A percentile compares a stretch with the other conserved stretches of the same genome.
These are phyloP conservation scores for Pao palembangensis DNA, from an alignment of 2,113 vertebrate genomes.

Conservation along the genomic window DNA sequence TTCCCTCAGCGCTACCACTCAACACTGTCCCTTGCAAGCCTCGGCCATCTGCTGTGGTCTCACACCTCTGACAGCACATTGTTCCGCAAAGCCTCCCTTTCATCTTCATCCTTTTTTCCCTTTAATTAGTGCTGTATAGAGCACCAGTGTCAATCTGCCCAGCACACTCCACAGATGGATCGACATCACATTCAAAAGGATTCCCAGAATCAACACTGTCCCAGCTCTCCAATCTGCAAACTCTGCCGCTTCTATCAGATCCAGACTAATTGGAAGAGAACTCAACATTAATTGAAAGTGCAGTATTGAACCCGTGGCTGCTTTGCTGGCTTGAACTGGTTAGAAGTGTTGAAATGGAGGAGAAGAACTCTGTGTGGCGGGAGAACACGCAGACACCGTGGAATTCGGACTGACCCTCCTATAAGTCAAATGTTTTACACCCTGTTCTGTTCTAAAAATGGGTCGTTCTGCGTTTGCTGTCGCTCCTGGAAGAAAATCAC, in stretches of 20 bases:
- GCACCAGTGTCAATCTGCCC: slow-evolving; percentile 30
- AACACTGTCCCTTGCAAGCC: slow-evolving; percentile 28
- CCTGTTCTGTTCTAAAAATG: too few species aligned
- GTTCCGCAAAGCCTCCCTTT: slow-evolving; percentile 33
- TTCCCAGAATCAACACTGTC: slow-evolving; percentile 22
- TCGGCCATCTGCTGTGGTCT: slow-evolving; percentile 60
- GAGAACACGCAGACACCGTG: slow-evolving; percentile 1
- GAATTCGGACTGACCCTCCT: neutral
- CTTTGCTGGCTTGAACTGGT: slow-evolving; percentile 21
- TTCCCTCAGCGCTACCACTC: slow-evolving; percentile 12
- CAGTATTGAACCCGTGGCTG: slow-evolving; percentile 55
- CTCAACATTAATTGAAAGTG: slow-evolving; percentile 51
- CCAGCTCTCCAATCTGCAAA: slow-evolving; percentile 27
- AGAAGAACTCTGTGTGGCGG: neutral
- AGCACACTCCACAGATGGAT: slow-evolving; percentile 42
- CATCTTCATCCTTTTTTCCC: slow-evolving; percentile 29
- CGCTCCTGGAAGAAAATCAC: too few species aligned
- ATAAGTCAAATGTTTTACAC: neutral
- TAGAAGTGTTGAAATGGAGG: slow-evolving; percentile 4
- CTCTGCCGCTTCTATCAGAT: slow-evolving; percentile 48
- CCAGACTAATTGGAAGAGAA: slow-evolving; percentile 55
- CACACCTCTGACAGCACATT: slow-evolving; percentile 63
- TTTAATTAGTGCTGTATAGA: slow-evolving; percentile 37
- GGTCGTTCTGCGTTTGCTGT: too few species aligned
- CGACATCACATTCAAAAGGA: slow-evolving; percentile 23